These are phyloP conservation scores for Proisotoma minuta DNA, from an alignment of 2,888 invertebrate genomes.

Conservation along the genomic window DNA sequence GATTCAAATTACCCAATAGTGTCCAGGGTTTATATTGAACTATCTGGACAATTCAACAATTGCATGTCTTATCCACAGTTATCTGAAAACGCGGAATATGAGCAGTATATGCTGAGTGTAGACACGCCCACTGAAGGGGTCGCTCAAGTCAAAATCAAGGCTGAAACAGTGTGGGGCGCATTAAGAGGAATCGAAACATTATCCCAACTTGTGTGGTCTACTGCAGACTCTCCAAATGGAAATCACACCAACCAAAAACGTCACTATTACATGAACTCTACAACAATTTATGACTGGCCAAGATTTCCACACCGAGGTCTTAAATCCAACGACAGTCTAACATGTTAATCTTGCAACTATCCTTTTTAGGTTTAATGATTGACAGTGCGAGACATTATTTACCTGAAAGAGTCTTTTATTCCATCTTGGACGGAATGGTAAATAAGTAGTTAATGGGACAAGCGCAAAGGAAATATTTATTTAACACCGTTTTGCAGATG, in stretches of 20 bases:
- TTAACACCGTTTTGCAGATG: neutral
- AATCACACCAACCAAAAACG: neutral
- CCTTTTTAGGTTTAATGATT: constrained; percentile 60
- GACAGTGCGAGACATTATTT: constrained; percentile 85
- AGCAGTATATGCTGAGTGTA: constrained; percentile 21
- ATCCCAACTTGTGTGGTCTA: constrained; percentile 64
- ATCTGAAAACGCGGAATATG: constrained; percentile 22
- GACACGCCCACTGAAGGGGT: neutral
- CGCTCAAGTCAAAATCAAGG: constrained; percentile 27
- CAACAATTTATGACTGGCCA: constrained; percentile 22
- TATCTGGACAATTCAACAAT: constrained; percentile 16
- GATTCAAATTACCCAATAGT: constrained; percentile 22
- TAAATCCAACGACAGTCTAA: constrained; percentile 57
- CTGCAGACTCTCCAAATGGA: neutral
- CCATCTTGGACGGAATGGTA: constrained; percentile 74
- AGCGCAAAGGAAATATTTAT: constrained; percentile 59
- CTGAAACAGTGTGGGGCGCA: constrained; percentile 67
- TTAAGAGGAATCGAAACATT: constrained; percentile 82
- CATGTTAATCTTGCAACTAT: no score
- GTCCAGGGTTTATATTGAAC: constrained; percentile 15
- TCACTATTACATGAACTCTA: constrained; percentile 21
- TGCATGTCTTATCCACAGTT: constrained; percentile 26
- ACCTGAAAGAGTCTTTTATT: constrained; percentile 61
- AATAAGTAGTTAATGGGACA: constrained; percentile 88
- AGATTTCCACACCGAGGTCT: constrained; percentile 50